Base-by-base conservation (phyloP, 1,140 invertebrate species). In the Tetragnatha versicolor region DNA sequence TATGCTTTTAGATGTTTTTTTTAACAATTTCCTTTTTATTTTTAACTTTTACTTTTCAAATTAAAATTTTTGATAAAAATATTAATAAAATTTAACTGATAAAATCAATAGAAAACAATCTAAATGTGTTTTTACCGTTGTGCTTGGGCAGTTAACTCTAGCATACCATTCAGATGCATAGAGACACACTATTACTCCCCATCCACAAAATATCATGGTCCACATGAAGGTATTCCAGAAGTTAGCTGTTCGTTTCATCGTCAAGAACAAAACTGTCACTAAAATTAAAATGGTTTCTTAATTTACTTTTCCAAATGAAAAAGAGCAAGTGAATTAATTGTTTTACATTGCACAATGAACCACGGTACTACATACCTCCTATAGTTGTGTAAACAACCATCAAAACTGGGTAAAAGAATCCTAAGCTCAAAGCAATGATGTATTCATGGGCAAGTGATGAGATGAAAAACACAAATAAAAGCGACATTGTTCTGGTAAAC, bases 121-220 rank as follows among this genome's bases (percentile, higher is more conserved):
- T 10, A 17, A 42, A 42, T 1, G 17, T 1, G 7, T 10, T 42
- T 17, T 69, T 79, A 72, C 68, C 5, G 39, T 9, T 49, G 35
- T 29, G 17, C 42, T 17, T 60, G 90, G 90, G 85, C 93, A 95
- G 84, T 96, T 95, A 42, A 87, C 84, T 55, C 93, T 88, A 0
- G 94, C 93, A 84, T 92, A 95, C 85, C 90, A 93, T 85, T 97
- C 94, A 88, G 94, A 91, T 22, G 90, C 87, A 83, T 97, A 97
- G 0, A 93, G 83, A 82, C 91, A 91, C 82, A 93, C 88, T 4
- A 94, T 83, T 6, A 93, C 80, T 12, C 93, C 93, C 80, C 90
- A 92, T 39, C 94, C 94, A 0, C 91, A 84, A 45, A 91, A 90
- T 12, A 96, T 85, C 0, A 88, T 85, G 9, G 93, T 88, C 93